These are phyloP conservation scores for Hemiscyllium ocellatum DNA, from an alignment of 2,113 vertebrate genomes.

Conservation along the genomic window DNA sequence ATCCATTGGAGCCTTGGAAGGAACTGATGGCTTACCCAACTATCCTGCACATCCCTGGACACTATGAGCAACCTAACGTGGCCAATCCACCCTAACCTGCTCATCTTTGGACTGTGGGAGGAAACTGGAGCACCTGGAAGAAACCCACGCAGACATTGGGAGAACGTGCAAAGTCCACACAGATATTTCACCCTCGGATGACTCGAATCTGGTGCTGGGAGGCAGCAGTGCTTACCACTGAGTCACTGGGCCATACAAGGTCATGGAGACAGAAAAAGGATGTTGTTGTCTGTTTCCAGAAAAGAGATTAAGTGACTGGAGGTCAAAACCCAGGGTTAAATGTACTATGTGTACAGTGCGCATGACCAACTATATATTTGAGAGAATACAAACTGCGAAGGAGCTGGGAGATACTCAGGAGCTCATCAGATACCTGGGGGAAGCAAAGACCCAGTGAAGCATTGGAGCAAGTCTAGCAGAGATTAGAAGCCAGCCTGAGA, in stretches of 20 bases:
- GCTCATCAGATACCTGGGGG: neutral
- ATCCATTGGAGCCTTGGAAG: too few species aligned
- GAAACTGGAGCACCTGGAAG: too few species aligned
- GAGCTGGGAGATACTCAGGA: neutral
- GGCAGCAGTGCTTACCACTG: neutral
- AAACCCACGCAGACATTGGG: too few species aligned
- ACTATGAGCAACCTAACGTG: too few species aligned
- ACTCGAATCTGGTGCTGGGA: too few species aligned
- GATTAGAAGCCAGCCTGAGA: neutral
- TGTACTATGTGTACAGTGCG: neutral
- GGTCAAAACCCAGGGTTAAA: neutral
- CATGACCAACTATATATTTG: neutral
- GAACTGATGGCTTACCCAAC: too few species aligned
- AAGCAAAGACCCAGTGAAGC: neutral
- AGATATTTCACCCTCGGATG: neutral
- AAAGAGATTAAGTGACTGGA: neutral
- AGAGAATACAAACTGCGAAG: neutral
- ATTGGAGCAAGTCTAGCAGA: neutral
- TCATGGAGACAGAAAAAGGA: neutral
- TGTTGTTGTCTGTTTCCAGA: neutral
- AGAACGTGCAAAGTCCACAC: too few species aligned
- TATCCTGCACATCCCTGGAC: too few species aligned
- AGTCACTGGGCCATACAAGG: too few species aligned
- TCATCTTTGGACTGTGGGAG: too few species aligned
- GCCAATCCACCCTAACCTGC: too few species aligned